These are phyloP conservation scores for Microctonus hyperodae DNA, from an alignment of 2,888 invertebrate species.

Conservation along the genomic window DNA sequence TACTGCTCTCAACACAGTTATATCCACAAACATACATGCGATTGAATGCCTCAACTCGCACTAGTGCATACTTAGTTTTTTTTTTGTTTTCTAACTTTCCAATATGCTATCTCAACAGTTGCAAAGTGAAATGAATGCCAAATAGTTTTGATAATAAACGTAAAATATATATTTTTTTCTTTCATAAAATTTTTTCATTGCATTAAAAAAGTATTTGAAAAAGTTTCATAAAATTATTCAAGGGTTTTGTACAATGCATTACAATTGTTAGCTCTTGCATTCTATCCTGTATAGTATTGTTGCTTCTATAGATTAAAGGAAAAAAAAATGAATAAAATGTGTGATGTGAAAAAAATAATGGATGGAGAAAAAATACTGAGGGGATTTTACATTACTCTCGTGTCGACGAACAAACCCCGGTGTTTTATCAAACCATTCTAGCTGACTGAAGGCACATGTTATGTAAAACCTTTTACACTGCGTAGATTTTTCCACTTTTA, in stretches of 20 bases:
- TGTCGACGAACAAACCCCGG: conserved; percentile 17
- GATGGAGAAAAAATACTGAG: not conserved
- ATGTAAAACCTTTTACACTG: conserved; percentile 5
- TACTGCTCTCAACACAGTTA: not conserved
- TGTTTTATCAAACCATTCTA: conserved; percentile 24
- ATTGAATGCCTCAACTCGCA: not conserved
- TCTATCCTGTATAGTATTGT: not conserved
- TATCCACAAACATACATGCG: not conserved
- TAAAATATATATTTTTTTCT: not conserved
- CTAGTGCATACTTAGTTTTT: not conserved
- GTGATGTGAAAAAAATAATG: not conserved
- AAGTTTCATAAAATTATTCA: not conserved
- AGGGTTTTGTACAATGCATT: not conserved
- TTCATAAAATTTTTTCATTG: not conserved
- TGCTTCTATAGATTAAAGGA: not conserved
- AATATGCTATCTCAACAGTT: not conserved
- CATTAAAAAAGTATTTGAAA: not conserved
- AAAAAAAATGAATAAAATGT: not conserved
- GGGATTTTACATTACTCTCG: conserved; percentile 14
- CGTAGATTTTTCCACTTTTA: not conserved
- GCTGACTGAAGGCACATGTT: conserved; percentile 16
- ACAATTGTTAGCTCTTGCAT: not conserved
- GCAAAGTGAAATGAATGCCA: not conserved
- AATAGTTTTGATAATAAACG: not conserved
- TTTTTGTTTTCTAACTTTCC: not conserved